phyloP scores from a whole-genome alignment of 2,888 invertebrate species.

The Theristus sp. region DNA sequence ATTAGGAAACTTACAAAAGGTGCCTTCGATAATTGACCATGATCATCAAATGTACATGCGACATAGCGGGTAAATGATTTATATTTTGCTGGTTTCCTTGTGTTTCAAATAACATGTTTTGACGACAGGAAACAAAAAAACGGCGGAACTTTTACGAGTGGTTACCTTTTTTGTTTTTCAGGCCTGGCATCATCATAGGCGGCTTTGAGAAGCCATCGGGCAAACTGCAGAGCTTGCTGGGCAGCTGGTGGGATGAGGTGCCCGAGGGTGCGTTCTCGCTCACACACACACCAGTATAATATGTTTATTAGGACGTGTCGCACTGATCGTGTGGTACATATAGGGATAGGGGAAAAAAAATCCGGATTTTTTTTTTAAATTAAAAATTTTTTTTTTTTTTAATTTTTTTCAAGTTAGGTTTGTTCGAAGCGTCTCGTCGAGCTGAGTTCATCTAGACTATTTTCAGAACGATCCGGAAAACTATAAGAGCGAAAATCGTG shows the following conservation, averaged over 20 bases:
- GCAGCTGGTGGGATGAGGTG: conserved; percentile 33
- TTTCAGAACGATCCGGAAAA: no score
- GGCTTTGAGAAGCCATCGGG: conserved; percentile 30
- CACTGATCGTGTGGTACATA: no score
- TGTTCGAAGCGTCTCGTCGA: no score
- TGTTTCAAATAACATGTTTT: neutral
- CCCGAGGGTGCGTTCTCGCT: conserved; percentile 28
- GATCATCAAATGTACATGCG: conserved; percentile 35
- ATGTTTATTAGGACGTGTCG: no score
- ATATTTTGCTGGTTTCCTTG: neutral
- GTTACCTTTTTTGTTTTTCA: neutral
- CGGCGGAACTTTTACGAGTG: no score
- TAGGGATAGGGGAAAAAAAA: no score
- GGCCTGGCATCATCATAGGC: conserved; percentile 31
- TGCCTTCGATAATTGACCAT: conserved; percentile 34
- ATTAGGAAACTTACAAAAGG: conserved; percentile 19
- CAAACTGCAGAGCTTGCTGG: conserved; percentile 16
- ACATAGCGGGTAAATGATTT: conserved; percentile 19
- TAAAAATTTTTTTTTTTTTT: no score
- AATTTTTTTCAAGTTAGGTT: no score
- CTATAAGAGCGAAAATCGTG: no score
- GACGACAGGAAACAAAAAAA: neutral
- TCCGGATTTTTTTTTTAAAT: no score
- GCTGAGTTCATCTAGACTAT: no score
- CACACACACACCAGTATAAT: no score